Evolutionary conservation across 2,888 invertebrate species (phyloP).

Genomic region (Tipula vernalis): DNA sequence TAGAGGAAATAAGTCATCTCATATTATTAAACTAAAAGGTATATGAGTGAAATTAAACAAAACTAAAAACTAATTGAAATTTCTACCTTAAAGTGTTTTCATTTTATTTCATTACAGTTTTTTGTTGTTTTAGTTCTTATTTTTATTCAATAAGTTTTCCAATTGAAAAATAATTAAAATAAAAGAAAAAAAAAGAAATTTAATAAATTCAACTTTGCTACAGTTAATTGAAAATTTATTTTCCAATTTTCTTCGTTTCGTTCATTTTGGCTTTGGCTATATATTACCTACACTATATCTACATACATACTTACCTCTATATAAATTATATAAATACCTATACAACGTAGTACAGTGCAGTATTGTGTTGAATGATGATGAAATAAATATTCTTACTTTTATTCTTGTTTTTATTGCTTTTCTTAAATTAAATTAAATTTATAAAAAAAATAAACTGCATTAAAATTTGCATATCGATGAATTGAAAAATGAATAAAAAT

Average conservation of each 20-base stretch:
- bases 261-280: not conserved
- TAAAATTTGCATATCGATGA: slow-evolving; percentile 4
- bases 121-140: not conserved
- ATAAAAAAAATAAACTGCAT: not conserved
- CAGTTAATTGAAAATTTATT: not conserved
- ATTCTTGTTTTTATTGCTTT: not conserved
- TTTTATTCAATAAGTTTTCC: not conserved
- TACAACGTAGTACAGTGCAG: not conserved
- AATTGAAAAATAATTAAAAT: slow-evolving; percentile 4
- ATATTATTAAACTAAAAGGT: not conserved
- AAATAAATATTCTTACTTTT: not conserved
- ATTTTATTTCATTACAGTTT: not conserved
- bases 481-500: not conserved
- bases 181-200: not conserved
- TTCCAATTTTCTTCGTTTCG: not conserved
- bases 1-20: not conserved
- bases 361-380: not conserved
- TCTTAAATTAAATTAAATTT: not conserved
- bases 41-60: not conserved
- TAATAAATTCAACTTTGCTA: not conserved
- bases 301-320: not conserved
- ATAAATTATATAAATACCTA: not conserved
- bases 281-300: not conserved
- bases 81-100: not conserved
- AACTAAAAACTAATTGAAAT: not conserved